Percentiles rank a stretch among this genome's conserved stretches.
Conservation (phyloP, 2,113 vertebrate genomes). For the Beaufortia kweichowensis region DNA sequence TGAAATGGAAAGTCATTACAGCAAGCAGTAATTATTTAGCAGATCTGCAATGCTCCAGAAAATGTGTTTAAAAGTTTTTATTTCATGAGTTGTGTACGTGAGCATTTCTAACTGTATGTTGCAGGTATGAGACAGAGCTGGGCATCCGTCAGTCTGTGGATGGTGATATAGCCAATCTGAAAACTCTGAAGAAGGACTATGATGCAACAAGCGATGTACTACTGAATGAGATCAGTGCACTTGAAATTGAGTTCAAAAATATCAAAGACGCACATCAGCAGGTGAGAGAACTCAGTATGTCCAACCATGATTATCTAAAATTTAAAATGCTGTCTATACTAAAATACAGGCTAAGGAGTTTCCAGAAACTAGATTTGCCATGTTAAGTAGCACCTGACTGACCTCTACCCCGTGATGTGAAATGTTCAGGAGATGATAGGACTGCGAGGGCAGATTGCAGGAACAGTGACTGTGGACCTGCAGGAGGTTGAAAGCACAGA, state of each 20-base stretch:
- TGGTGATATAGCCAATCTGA: constrained; percentile 62
- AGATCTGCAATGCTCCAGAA: too few relatives aligned
- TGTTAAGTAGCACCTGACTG: too few relatives aligned
- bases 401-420: neutral
- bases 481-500: neutral
- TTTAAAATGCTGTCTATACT: too few relatives aligned
- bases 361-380: too few relatives aligned
- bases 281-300: too few relatives aligned
- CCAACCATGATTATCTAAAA: too few relatives aligned
- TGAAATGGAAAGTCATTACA: too few relatives aligned
- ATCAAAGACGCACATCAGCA: constrained; percentile 68
- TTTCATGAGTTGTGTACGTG: neutral
- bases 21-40: too few relatives aligned
- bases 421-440: constrained; percentile 34
- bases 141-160: constrained; percentile 68
- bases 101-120: neutral
- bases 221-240: constrained; percentile 59
- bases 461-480: constrained; percentile 48
- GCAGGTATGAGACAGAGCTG: constrained; percentile 68
- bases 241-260: constrained; percentile 60
- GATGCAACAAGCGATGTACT: constrained; percentile 60
- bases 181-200: constrained; percentile 64
- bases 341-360: too few relatives aligned
- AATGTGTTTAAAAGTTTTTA: too few relatives aligned
- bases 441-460: constrained; percentile 23